Percentiles rank a stretch among this genome's conserved stretches.
These are phyloP conservation scores for Zaprionus ornatus DNA, from an alignment of 1,140 invertebrate species.

Conservation along the genomic window DNA sequence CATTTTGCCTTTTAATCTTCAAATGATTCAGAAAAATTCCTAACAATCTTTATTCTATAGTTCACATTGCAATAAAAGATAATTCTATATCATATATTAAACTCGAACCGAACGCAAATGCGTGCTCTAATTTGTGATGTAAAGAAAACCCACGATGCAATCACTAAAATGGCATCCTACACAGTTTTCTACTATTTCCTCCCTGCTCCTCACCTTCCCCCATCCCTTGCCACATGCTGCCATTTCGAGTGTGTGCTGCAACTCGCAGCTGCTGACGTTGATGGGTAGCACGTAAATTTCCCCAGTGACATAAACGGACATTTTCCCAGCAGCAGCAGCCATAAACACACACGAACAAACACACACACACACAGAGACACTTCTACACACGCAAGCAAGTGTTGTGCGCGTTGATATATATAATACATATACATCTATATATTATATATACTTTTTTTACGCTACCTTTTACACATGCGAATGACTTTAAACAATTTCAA, in stretches of 20 bases:
- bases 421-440: neutral
- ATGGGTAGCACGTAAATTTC: slow-evolving; percentile 59
- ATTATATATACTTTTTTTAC: slow-evolving; percentile 27
- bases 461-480: slow-evolving; percentile 52
- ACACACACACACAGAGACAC: slow-evolving; percentile 14
- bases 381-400: slow-evolving; percentile 13
- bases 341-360: slow-evolving; percentile 22
- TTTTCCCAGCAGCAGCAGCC: slow-evolving; percentile 29
- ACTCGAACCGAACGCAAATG: neutral
- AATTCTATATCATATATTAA: neutral
- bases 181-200: neutral
- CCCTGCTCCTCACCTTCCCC: neutral
- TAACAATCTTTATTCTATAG: too few species aligned
- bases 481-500: slow-evolving; percentile 65
- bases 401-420: slow-evolving; percentile 41
- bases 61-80: neutral
- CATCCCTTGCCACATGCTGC: neutral
- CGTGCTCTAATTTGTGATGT: neutral
- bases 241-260: slow-evolving; percentile 12
- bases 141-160: neutral
- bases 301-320: slow-evolving; percentile 56
- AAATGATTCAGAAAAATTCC: too few species aligned
- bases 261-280: slow-evolving; percentile 48
- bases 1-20: too few species aligned
- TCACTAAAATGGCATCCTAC: neutral